Percentiles rank a stretch among this genome's conserved stretches.
These are phyloP conservation scores for Paramormyrops hopkinsi DNA, from an alignment of 2,797 vertebrate species.

Conservation along the genomic window DNA sequence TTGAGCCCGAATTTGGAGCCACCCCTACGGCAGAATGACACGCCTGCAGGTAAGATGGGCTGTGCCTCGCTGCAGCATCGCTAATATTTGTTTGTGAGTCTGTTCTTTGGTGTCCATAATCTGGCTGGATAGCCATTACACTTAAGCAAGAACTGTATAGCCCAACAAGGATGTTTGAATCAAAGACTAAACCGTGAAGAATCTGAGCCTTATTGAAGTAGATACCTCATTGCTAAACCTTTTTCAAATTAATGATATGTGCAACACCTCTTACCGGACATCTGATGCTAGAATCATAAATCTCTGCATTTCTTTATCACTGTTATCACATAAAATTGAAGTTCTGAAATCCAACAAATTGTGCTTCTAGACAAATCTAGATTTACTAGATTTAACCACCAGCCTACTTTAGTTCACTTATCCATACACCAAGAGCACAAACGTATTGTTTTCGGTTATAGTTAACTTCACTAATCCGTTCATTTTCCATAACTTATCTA, in stretches of 20 bases:
- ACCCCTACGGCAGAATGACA: neutral
- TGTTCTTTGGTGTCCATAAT: neutral
- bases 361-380: neutral
- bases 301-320: neutral
- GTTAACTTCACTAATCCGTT: neutral
- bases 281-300: neutral
- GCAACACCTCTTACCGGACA: neutral
- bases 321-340: neutral
- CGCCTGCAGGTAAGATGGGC: constrained; percentile 47
- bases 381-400: neutral
- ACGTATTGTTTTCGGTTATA: neutral
- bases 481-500: neutral
- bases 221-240: neutral
- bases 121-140: neutral
- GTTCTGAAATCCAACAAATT: neutral
- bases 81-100: neutral
- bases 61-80: neutral
- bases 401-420: neutral
- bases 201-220: neutral
- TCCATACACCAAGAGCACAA: neutral
- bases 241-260: neutral
- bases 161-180: neutral
- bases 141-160: neutral
- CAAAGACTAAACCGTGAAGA: neutral
- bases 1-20: neutral